phyloP scores from a whole-genome alignment of 1,140 invertebrate species.

The Brachionus plicatilis region DNA sequence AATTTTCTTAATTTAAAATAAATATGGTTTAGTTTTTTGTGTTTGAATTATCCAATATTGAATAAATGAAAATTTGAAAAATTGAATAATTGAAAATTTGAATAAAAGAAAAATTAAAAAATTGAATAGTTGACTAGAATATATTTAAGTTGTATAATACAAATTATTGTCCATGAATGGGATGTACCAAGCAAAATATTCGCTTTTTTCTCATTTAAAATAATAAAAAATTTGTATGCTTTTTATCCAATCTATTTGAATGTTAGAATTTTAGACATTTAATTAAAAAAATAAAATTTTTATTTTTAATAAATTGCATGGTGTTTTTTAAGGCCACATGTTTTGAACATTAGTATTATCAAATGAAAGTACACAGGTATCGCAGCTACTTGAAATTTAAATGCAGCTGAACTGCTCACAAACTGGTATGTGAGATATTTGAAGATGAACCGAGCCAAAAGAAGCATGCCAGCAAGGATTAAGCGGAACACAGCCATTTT shows the following conservation, averaged over 20 bases:
- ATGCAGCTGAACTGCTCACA: not conserved
- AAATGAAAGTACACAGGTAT: constrained; percentile 38
- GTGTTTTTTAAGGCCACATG: constrained; percentile 22
- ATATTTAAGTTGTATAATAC: no score
- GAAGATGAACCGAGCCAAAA: not conserved
- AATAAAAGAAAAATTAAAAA: no score
- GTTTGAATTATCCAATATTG: no score
- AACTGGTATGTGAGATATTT: not conserved
- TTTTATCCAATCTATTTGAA: not conserved
- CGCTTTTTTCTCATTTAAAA: not conserved
- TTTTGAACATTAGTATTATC: constrained; percentile 18
- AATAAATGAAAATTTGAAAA: no score
- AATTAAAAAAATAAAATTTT: not conserved
- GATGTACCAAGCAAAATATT: not conserved
- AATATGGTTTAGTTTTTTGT: no score
- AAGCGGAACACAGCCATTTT: not conserved
- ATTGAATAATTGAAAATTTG: no score
- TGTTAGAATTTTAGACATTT: not conserved
- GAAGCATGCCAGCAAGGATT: not conserved
- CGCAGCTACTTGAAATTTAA: constrained; percentile 4
- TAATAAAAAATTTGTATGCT: not conserved
- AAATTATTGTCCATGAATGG: no score
- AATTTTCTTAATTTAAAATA: no score
- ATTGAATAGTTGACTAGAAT: no score
- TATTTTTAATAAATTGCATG: not conserved